Evolutionary conservation across 2,113 vertebrate species (phyloP).

Genomic region (Ranitomeya imitator): DNA sequence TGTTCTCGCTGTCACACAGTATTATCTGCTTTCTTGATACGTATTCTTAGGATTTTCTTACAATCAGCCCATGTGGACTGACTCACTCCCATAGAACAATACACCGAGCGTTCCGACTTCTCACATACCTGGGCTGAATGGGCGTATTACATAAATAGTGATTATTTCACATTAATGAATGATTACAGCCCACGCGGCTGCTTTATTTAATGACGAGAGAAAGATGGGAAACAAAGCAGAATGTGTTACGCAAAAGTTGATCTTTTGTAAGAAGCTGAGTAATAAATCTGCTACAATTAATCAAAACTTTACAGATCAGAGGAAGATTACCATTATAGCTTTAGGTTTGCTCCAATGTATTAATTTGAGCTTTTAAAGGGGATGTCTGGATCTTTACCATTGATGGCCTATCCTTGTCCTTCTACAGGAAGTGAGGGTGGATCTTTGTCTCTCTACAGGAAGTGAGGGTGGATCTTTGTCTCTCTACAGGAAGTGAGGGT

Average conservation of each 20-base stretch:
- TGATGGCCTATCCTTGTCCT: too few species aligned
- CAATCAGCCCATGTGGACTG: background rate
- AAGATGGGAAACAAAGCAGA: background rate
- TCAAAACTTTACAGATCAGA: background rate
- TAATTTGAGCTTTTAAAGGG: background rate
- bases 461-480: too few species aligned
- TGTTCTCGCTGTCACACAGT: background rate
- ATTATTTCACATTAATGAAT: constrained; percentile 12
- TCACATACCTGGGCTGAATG: constrained; percentile 11
- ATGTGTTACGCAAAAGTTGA: background rate
- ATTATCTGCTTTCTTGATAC: background rate
- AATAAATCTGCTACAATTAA: background rate
- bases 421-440: too few species aligned
- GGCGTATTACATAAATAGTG: background rate
- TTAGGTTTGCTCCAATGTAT: background rate
- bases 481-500: too few species aligned
- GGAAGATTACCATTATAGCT: background rate
- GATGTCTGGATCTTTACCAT: too few species aligned
- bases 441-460: too few species aligned
- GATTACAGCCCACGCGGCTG: background rate
- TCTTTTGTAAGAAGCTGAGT: background rate
- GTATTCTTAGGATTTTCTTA: background rate
- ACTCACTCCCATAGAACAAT: background rate
- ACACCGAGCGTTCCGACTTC: background rate
- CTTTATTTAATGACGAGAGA: background rate